phyloP scores from a whole-genome alignment of 2,113 vertebrate genomes.

The Macheiramphus alcinus region DNA sequence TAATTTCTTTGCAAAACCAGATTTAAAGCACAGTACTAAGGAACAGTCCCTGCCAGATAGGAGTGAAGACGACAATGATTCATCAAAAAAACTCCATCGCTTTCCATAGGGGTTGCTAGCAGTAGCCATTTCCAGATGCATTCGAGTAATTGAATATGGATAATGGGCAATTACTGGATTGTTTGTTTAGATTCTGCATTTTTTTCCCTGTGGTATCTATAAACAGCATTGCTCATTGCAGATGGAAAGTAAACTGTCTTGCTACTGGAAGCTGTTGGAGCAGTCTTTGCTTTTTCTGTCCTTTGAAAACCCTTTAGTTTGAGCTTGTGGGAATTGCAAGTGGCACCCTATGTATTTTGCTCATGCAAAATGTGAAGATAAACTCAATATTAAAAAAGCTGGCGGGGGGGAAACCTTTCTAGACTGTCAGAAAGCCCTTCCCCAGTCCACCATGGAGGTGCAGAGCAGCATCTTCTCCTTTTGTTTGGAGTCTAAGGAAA shows the following conservation, averaged over 20 bases:
- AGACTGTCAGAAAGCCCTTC: background rate
- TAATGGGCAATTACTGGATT: conserved; percentile 65
- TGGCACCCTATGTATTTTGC: background rate
- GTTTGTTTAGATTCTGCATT: conserved; percentile 56
- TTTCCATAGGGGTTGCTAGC: background rate
- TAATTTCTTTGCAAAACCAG: background rate
- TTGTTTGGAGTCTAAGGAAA: background rate
- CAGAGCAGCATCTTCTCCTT: background rate
- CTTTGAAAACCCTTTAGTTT: rapidly evolving
- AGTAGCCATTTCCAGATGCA: conserved; percentile 47
- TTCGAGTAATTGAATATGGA: conserved; percentile 48
- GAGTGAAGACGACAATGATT: background rate
- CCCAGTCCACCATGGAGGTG: background rate
- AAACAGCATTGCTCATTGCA: conserved; percentile 33
- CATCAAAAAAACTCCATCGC: background rate
- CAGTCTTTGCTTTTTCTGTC: background rate
- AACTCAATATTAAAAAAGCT: background rate
- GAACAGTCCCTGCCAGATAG: background rate
- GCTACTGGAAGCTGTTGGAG: conserved; percentile 19
- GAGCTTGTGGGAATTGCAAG: background rate
- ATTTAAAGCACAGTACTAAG: background rate
- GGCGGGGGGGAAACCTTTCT: rapidly evolving
- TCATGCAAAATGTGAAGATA: background rate
- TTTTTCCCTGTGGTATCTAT: conserved; percentile 22
- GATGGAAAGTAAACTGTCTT: background rate